Evolutionary conservation across 2,888 invertebrate genomes (phyloP).

Genomic region (Thumatha senex): DNA sequence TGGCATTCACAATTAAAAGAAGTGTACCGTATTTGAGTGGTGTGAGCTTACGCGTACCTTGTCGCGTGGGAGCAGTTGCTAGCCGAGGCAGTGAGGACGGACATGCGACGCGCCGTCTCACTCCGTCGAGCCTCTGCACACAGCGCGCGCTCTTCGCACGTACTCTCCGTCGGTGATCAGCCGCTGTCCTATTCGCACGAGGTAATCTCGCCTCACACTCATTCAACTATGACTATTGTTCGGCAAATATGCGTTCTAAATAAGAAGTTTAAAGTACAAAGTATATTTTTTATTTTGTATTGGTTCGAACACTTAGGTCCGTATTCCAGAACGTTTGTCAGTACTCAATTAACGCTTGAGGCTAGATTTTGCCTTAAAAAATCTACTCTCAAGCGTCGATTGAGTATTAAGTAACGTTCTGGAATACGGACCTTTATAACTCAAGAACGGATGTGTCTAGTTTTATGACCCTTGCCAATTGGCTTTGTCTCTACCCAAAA

Average conservation of each 20-base stretch:
- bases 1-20: neutral
- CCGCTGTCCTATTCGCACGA: constrained; percentile 69
- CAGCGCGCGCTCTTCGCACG: constrained; percentile 62
- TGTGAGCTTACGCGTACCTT: constrained; percentile 35
- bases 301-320: too few species aligned
- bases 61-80: constrained; percentile 85
- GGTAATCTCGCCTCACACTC: constrained; percentile 49
- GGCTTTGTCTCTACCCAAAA: too few species aligned
- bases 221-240: neutral
- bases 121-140: constrained; percentile 76
- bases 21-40: constrained; percentile 28
- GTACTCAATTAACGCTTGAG: too few species aligned
- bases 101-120: constrained; percentile 82
- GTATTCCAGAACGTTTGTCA: too few species aligned
- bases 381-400: too few species aligned
- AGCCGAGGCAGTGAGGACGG: constrained; percentile 90
- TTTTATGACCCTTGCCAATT: too few species aligned
- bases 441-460: too few species aligned
- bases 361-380: too few species aligned
- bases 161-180: constrained; percentile 69
- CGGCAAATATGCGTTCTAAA: neutral
- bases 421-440: too few species aligned
- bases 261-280: neutral
- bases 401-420: too few species aligned
- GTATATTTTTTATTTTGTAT: too few species aligned